A percentile compares a stretch with the other conserved stretches of the same genome.
phyloP scores from a whole-genome alignment of 2,113 vertebrate species.

The Enhydra lutris region DNA sequence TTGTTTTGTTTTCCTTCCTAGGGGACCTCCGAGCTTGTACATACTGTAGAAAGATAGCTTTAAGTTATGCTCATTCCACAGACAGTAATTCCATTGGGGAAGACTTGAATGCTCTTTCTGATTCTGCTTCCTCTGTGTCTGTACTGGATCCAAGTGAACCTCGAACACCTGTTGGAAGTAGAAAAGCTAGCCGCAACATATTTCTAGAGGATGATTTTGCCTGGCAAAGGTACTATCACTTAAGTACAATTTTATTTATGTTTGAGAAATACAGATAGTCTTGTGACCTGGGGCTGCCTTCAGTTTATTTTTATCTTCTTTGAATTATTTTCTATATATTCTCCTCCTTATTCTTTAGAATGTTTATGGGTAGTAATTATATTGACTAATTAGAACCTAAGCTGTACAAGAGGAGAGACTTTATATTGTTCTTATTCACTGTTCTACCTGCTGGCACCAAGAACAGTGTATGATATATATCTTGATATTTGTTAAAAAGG shows the following conservation, averaged over 20 bases:
- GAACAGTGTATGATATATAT: neutral
- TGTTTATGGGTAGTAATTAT: neutral
- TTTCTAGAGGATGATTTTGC: conserved; percentile 97
- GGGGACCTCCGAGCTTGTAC: conserved; percentile 97
- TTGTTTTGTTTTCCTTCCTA: conserved; percentile 69
- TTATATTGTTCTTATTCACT: neutral
- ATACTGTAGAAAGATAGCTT: conserved; percentile 96
- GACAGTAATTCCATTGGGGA: conserved; percentile 95
- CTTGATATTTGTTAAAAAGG: neutral
- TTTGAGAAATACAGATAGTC: neutral
- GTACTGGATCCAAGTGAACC: conserved; percentile 93
- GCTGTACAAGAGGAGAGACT: neutral
- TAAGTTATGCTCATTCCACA: conserved; percentile 96
- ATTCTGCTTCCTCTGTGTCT: conserved; percentile 90
- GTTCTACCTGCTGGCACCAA: neutral
- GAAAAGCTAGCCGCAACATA: conserved; percentile 96
- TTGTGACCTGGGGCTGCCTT: neutral
- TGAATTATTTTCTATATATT: neutral
- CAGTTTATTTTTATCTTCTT: conserved; percentile 23
- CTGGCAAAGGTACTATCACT: conserved; percentile 93
- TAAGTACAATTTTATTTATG: conserved; percentile 6
- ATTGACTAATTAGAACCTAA: conserved; percentile 6
- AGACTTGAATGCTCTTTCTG: conserved; percentile 92
- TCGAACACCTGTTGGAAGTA: conserved; percentile 93
- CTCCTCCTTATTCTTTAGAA: neutral